Base-by-base conservation (phyloP, 2,797 vertebrate genomes). In the Siniperca obscura region DNA sequence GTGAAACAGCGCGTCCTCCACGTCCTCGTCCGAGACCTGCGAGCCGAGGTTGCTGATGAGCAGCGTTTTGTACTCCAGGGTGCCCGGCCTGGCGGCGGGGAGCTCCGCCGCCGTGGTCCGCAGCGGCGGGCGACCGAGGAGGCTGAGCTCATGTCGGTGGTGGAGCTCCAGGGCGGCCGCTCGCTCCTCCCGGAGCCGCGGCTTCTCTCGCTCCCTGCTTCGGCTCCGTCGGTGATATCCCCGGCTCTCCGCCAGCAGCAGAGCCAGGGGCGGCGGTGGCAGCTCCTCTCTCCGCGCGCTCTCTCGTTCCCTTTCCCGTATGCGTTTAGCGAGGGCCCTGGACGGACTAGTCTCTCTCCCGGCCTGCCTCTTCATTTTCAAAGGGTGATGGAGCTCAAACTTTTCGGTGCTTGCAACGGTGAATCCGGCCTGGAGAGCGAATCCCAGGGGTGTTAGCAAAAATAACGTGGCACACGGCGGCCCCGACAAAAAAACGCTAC, bases 1-100 rank as follows among this genome's bases (percentile, higher is more conserved):
- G 71, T 98, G 98, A 83, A 99, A 98, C 38, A 99, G 95, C 27
- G 97, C 96, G 89, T 99, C 98, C 94, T 99, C 98, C 70, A 98
- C 96, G 87, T 98, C 96, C 92, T 98, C 97, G 87, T 98, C 97
- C 0, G 97, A 96, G 34, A 99, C 95, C 92, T 97, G 96, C 3
- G 98, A 96, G 85, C 97, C 97, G 64, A 99, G 94, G 94, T 98
- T 98, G 90, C 97, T 98, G 86, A 99, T 97, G 71, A 99, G 96
- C 80, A 99, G 94, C 6, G 98, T 99, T 87, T 99, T 99, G 91
- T 99, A 99, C 89, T 98, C 98, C 83, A 96, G 84, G 5, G 96
- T 90, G 34, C 95, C 86, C 65, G 94, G 81, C 86, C 96, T 52
- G 61, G 88, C 71, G 5, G 91, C 77, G 0, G 91, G 91, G 0